A percentile compares a stretch with the other conserved stretches of the same genome.
Conservation (phyloP, 2,113 vertebrate genomes). For the Peucedramus taeniatus region DNA sequence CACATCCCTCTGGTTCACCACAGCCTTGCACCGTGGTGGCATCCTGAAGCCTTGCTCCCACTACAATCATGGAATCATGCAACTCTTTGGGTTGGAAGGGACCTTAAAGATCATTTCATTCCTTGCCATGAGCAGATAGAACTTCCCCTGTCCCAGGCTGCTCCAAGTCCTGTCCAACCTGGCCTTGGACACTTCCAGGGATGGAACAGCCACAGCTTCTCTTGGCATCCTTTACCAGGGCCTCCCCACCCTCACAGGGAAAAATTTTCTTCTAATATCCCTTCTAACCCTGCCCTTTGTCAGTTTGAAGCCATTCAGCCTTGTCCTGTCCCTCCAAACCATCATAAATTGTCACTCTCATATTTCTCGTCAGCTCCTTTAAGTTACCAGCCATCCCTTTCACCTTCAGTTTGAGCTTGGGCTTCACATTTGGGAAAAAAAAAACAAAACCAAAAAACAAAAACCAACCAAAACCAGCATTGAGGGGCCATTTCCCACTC, state of each 20-base stretch:
- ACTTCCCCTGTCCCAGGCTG: accelerated
- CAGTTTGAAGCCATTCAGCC: background rate
- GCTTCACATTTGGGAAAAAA: background rate
- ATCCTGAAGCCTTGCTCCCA: background rate
- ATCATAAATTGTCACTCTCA: background rate
- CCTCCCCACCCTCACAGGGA: accelerated
- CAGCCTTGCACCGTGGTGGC: background rate
- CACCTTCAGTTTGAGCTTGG: background rate
- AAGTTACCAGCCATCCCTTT: background rate
- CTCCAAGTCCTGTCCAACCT: accelerated
- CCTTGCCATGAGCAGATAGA: background rate
- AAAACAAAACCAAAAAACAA: no score
- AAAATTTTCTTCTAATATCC: background rate
- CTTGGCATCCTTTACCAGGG: background rate
- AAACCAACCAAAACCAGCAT: accelerated
- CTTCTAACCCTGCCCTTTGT: background rate
- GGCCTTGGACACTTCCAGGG: background rate
- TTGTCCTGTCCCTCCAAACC: background rate
- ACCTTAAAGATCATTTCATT: no score
- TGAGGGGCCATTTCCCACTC: background rate
- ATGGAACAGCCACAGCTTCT: background rate
- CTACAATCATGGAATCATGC: background rate
- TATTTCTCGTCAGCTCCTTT: background rate
- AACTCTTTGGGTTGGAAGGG: background rate
- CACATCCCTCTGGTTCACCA: background rate